Conservation (phyloP, 2,888 invertebrate species). For the Cataglyphis altisquamis region DNA sequence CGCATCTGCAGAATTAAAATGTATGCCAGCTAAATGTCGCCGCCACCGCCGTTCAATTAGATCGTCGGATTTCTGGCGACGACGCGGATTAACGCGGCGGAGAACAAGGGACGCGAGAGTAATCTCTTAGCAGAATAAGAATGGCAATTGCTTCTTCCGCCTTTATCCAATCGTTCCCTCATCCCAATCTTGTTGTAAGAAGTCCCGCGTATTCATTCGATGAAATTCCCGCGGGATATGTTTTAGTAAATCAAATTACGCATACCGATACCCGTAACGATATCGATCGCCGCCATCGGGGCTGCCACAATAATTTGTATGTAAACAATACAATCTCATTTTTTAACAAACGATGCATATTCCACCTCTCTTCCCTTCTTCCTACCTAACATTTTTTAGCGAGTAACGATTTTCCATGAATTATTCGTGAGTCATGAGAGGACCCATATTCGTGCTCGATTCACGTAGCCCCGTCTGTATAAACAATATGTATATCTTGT, state of each 20-base stretch:
- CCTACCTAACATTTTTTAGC: conserved; percentile 8
- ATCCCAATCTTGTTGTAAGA: neutral
- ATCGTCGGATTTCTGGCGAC: conserved; percentile 35
- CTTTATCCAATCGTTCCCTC: neutral
- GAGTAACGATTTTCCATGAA: conserved; percentile 25
- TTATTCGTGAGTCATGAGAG: conserved; percentile 28
- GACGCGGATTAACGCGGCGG: conserved; percentile 27
- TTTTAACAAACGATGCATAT: neutral
- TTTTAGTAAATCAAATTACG: conserved; percentile 14
- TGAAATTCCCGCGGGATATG: neutral
- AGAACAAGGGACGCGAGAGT: conserved; percentile 5
- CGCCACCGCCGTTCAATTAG: conserved; percentile 40
- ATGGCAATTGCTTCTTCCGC: conserved; percentile 23
- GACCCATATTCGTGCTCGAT: conserved; percentile 24
- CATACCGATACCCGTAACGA: neutral
- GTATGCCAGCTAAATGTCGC: conserved; percentile 45
- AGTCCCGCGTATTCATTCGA: neutral
- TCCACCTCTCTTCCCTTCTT: neutral
- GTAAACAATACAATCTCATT: conserved; percentile 18
- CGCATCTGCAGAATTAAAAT: conserved; percentile 55
- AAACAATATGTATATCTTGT: conserved; percentile 51
- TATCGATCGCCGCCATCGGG: neutral
- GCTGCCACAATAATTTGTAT: conserved; percentile 14
- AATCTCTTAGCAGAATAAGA: conserved; percentile 45
- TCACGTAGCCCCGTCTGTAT: conserved; percentile 31